Percentiles rank a stretch among this genome's conserved stretches.
Evolutionary conservation across 2,113 vertebrate genomes (phyloP).

Genomic region (Orycteropus afer): DNA sequence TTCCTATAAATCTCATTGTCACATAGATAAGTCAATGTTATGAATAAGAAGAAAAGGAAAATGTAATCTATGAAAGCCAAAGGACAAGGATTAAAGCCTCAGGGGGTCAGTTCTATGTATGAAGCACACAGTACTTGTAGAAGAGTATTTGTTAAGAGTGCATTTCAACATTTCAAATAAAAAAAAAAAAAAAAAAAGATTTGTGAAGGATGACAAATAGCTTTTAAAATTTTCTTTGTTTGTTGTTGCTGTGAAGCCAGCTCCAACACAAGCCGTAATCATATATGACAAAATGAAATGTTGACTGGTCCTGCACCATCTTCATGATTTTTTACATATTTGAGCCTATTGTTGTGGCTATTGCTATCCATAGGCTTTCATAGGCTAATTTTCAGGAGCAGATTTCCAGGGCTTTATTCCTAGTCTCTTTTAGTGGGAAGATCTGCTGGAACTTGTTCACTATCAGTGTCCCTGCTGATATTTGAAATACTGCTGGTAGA

Average conservation of each 20-base stretch:
- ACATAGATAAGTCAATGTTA: background rate
- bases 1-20: background rate
- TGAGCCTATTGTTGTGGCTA: background rate
- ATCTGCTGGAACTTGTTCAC: background rate
- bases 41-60: background rate
- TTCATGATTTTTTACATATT: background rate
- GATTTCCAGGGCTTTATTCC: background rate
- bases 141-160: background rate
- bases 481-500: background rate
- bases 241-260: background rate
- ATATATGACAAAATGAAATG: background rate
- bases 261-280: background rate
- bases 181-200: background rate
- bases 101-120: background rate
- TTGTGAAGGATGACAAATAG: background rate
- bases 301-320: background rate
- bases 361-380: background rate
- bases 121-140: background rate
- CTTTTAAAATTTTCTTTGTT: background rate
- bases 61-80: background rate
- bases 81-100: background rate
- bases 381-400: background rate
- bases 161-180: background rate
- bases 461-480: background rate
- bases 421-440: background rate